phyloP scores from a whole-genome alignment of 2,888 invertebrate species.

The Aromia moschata region DNA sequence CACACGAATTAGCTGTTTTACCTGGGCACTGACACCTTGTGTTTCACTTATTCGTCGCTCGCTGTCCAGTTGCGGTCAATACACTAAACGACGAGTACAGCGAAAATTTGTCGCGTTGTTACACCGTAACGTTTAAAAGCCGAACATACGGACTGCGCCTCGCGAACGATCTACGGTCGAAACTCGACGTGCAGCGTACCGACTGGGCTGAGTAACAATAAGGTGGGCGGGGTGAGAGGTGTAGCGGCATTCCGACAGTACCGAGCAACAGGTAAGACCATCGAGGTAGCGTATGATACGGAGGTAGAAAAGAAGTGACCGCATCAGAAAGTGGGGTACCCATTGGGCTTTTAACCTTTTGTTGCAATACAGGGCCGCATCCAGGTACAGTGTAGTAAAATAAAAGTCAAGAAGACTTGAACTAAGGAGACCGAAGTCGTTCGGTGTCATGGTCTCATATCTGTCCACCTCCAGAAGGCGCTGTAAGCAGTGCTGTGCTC shows the following conservation, averaged over 20 bases:
- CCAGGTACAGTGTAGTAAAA: too few relatives aligned
- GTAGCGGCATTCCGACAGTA: conserved; percentile 50
- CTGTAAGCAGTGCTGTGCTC: too few relatives aligned
- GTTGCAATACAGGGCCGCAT: too few relatives aligned
- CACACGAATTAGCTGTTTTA: conserved; percentile 28
- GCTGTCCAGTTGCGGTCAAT: background rate
- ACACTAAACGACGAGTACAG: conserved; percentile 11
- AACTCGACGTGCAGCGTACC: conserved; percentile 22
- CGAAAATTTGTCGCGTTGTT: conserved; percentile 11
- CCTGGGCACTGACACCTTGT: conserved; percentile 31
- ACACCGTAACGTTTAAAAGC: conserved; percentile 29
- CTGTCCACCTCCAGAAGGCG: too few relatives aligned
- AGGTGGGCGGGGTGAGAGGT: conserved; percentile 52
- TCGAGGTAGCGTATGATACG: conserved; percentile 18
- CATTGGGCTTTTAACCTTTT: too few relatives aligned
- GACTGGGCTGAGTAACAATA: conserved; percentile 36
- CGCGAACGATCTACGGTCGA: conserved; percentile 27
- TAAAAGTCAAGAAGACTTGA: too few relatives aligned
- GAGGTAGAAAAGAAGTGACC: conserved; percentile 20
- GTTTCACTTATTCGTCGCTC: conserved; percentile 7
- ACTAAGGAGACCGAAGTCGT: too few relatives aligned
- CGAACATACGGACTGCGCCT: conserved; percentile 38
- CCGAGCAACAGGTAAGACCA: conserved; percentile 44
- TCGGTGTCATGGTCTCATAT: too few relatives aligned
- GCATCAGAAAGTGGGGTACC: too few relatives aligned